Base-by-base conservation (phyloP, 2,113 vertebrate species). In the Cinclus cinclus region DNA sequence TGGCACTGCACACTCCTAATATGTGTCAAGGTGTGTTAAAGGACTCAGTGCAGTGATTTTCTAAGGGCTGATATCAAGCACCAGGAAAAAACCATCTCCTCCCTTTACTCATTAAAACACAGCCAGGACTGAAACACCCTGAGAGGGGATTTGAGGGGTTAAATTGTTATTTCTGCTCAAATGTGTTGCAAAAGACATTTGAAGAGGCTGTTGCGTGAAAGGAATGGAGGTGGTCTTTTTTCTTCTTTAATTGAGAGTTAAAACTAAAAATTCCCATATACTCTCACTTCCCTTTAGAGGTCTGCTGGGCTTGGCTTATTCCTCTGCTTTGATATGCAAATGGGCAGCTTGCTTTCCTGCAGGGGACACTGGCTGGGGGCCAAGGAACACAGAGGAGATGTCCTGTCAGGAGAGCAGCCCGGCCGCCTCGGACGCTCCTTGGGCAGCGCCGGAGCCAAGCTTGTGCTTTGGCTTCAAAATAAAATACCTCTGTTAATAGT, bases 261-360 rank as follows among this genome's bases (percentile, higher is more conserved):
- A 95, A 96, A 94, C 80, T 96, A 65, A 92, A 94, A 97, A 96
- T 97, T 97, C 97, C 92, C 84, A 96, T 93, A 97, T 94, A 90
- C 84, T 96, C 97, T 97, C 95, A 94, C 96, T 98, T 97, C 96
- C 93, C 92, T 76, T 97, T 85, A 71, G 97, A 98, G 93, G 88
- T 96, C 97, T 97, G 65, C 95, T 97, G 97, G 97, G 95, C 85
- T 97, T 97, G 97, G 96, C 90, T 94, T 92, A 70, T 97, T 97
- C 95, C 92, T 95, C 91, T 68, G 91, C 98, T 98, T 98, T 98
- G 98, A 98, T 98, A 98, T 99, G 98, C 96, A 98, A 98, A 98
- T 98, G 15, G 77, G 67, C 89, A 97, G 98, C 97, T 98, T 96
- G 97, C 97, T 98, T 98, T 98, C 97, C 98, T 98, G 96, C 96